A percentile compares a stretch with the other conserved stretches of the same genome.
Evolutionary conservation across 2,113 vertebrate genomes (phyloP).

Genomic region (Sminthopsis crassicaudata): DNA sequence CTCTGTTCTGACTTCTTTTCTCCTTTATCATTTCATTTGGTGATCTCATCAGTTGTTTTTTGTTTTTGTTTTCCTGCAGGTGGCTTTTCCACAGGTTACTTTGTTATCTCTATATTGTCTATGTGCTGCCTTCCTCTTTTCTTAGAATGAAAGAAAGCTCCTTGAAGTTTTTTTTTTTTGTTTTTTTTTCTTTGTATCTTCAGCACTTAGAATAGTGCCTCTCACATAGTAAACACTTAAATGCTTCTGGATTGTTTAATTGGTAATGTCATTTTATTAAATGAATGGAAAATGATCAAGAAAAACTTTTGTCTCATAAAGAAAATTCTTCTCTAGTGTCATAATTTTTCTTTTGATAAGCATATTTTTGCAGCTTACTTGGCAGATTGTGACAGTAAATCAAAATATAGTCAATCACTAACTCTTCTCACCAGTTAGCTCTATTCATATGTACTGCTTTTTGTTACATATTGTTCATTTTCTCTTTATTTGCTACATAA

Average conservation of each 20-base stretch:
- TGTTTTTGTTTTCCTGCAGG: background rate
- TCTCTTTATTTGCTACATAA: background rate
- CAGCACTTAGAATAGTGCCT: background rate
- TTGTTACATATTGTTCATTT: background rate
- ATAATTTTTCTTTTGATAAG: constrained; percentile 7
- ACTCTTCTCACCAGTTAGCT: background rate
- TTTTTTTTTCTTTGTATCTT: background rate
- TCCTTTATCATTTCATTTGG: background rate
- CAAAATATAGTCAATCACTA: background rate
- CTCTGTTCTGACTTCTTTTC: background rate
- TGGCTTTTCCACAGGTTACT: background rate
- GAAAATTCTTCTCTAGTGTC: background rate
- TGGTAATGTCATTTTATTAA: background rate
- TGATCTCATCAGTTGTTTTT: background rate
- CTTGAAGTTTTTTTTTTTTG: background rate
- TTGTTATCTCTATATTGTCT: background rate
- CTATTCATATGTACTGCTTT: background rate
- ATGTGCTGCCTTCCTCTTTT: background rate
- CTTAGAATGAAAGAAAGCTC: background rate
- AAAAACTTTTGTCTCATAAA: background rate
- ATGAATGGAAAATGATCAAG: background rate
- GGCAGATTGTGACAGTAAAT: constrained; percentile 5
- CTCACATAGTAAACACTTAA: background rate
- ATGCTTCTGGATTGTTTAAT: background rate
- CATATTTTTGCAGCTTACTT: background rate